These are phyloP conservation scores for Hylomyscus alleni DNA, from an alignment of 2,797 vertebrate species.

Conservation along the genomic window DNA sequence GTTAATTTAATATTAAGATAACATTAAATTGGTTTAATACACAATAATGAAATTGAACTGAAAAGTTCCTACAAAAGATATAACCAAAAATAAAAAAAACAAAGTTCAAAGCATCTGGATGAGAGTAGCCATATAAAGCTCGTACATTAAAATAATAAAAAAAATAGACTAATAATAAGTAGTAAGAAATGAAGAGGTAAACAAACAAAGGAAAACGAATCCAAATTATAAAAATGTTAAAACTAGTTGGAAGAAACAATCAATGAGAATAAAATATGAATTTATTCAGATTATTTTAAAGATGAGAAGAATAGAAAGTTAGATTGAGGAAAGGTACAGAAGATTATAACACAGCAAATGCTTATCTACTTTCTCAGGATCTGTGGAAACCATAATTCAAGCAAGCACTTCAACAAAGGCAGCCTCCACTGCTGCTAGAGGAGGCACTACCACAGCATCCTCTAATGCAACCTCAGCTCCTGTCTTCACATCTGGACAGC, in stretches of 20 bases:
- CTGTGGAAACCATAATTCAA: fast-evolving
- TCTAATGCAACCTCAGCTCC: too few species aligned
- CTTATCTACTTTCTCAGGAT: not conserved
- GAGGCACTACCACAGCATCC: fast-evolving
- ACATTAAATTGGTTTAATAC: not conserved
- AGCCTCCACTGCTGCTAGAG: fast-evolving
- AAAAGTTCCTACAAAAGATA: not conserved
- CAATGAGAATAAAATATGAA: not conserved
- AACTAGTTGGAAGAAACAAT: not conserved
- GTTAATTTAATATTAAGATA: slow-evolving; percentile 1
- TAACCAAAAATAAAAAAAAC: not conserved
- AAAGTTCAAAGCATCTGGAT: not conserved
- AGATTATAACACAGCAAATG: not conserved
- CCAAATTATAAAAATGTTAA: not conserved
- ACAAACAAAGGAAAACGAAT: too few species aligned
- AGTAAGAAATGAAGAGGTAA: not conserved
- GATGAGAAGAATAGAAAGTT: not conserved
- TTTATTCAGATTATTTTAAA: not conserved
- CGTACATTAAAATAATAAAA: not conserved
- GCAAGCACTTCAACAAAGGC: fast-evolving
- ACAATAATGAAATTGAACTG: not conserved
- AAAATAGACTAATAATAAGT: not conserved
- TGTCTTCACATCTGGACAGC: too few species aligned
- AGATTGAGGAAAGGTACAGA: fast-evolving
- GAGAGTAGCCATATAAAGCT: not conserved